Base-by-base conservation (phyloP, 92 coral and sea anemone species). In the Zoanthus sansibaricus region DNA sequence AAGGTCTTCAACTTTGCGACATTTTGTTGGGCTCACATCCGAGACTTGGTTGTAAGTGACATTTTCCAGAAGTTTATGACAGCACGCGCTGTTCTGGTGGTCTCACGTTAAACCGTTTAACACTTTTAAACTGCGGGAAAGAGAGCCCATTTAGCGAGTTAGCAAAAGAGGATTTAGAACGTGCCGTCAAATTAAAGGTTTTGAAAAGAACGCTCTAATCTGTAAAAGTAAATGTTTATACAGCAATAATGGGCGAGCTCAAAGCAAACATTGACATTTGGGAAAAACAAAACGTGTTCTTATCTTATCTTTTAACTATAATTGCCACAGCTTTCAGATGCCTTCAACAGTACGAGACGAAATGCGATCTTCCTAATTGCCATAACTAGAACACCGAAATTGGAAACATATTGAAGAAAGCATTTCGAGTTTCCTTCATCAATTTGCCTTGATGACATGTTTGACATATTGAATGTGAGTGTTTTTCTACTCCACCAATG, bases 291-390 rank as follows among this genome's bases (percentile, higher is more conserved):
- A 87, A 9, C 82, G 7, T 69, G 12, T 73, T 75, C 96, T 97
- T 95, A 97, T 97, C 99, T 97, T 97, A 97, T 97, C 99, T 93
- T 89, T 55, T 83, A 87, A 71, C 94, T 94, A 87, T 92, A 95
- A 95, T 91, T 92, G 92, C 94, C 84, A 80, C 68, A 79, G 95
- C 83, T 91, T 74, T 89, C 90, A 88, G 88, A 86, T 92, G 86
- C 90, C 87, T 82, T 89, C 68, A 79, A 92, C 94, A 86, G 83
- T 79, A 58, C 92, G 87, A 93, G 98, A 93, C 98, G 98, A 95
- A 93, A 95, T 93, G 93, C 79, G 98, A 95, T 95, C 96, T 84
- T 47, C 69, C 68, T 94, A 95, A 95, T 91, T 95, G 89, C 69
- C 91, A 93, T 87, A 84, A 82, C 93, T 87, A 84, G 94, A 93